phyloP scores from a whole-genome alignment of 53 echinoderm and acorn worm species.

The Henricia sp. region DNA sequence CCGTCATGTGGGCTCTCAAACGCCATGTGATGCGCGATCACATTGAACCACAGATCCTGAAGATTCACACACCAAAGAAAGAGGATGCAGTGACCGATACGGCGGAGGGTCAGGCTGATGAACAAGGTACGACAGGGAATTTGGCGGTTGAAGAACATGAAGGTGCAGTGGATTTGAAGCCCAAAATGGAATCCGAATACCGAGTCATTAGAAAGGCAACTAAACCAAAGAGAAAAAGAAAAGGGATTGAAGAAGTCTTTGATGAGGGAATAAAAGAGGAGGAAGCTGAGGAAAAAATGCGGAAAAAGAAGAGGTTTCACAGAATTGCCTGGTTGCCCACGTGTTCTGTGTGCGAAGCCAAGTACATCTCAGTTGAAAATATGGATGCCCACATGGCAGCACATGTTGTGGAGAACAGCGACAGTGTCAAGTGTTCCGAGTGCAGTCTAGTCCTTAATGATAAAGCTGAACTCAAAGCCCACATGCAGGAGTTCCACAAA shows the following conservation, averaged over 20 bases:
- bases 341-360: conserved; percentile 74
- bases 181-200: conserved; percentile 8
- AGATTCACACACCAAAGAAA: conserved; percentile 17
- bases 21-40: conserved; percentile 76
- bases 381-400: conserved; percentile 62
- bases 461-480: conserved; percentile 37
- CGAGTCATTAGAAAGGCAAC: background rate
- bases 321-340: conserved; percentile 69
- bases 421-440: conserved; percentile 73
- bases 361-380: conserved; percentile 74
- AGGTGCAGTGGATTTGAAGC: background rate
- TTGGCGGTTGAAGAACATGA: conserved; percentile 3
- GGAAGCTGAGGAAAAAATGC: conserved; percentile 20
- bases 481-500: conserved; percentile 76
- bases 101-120: background rate
- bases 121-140: background rate
- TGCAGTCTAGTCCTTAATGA: conserved; percentile 62
- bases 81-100: conserved; percentile 9
- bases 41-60: conserved; percentile 49
- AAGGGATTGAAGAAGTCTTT: background rate
- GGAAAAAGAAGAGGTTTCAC: conserved; percentile 39
- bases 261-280: background rate
- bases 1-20: conserved; percentile 63
- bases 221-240: conserved; percentile 18
- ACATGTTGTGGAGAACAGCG: conserved; percentile 56